Evolutionary conservation across 2,797 vertebrate genomes (phyloP).

Genomic region (Enteromius anoplus): DNA sequence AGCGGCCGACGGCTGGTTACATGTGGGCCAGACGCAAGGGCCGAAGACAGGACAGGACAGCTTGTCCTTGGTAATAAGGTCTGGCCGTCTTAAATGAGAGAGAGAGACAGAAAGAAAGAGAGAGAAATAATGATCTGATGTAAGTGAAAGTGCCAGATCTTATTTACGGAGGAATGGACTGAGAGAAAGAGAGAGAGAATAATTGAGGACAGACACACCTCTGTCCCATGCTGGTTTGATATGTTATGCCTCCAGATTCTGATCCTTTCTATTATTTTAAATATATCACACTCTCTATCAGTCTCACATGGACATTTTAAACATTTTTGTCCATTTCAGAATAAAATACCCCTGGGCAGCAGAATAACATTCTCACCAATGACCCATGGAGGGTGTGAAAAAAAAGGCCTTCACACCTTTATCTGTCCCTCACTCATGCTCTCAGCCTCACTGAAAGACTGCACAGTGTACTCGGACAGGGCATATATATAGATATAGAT

Average conservation of each 20-base stretch:
- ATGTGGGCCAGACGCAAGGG: slow-evolving; percentile 43
- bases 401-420: slow-evolving; percentile 46
- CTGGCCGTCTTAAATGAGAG: slow-evolving; percentile 54
- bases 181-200: slow-evolving; percentile 35
- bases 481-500: background rate
- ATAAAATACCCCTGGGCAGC: slow-evolving; percentile 20
- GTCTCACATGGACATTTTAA: slow-evolving; percentile 12
- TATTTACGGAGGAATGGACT: slow-evolving; percentile 52
- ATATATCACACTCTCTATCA: slow-evolving; percentile 2
- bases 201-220: slow-evolving; percentile 43
- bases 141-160: slow-evolving; percentile 48
- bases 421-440: background rate
- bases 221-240: background rate
- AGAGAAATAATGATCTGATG: slow-evolving; percentile 41
- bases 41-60: slow-evolving; percentile 50
- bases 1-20: slow-evolving; percentile 14
- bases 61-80: slow-evolving; percentile 51
- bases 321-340: background rate
- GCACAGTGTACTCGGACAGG: slow-evolving; percentile 19
- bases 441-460: slow-evolving; percentile 20
- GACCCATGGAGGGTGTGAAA: slow-evolving; percentile 34
- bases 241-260: slow-evolving; percentile 55
- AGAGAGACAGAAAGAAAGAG: slow-evolving; percentile 33
- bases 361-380: slow-evolving; percentile 38
- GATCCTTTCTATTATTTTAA: slow-evolving; percentile 48